Conservation (phyloP, 2,888 invertebrate species). For the Drosophila infuscata region DNA sequence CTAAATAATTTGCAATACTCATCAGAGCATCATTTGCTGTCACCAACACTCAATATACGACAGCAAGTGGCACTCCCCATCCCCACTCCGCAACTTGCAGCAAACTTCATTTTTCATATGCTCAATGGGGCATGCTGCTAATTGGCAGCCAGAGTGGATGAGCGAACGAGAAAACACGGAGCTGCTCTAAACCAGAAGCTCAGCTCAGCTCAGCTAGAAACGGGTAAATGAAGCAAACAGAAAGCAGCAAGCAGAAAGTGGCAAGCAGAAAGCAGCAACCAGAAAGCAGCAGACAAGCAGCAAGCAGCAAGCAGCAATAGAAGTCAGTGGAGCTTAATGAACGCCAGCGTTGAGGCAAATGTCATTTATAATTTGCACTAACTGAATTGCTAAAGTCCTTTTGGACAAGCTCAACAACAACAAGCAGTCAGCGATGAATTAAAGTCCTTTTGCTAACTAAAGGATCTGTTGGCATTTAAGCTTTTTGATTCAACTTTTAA, state of each 20-base stretch:
- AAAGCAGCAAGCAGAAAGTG: not conserved
- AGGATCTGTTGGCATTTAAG: not conserved
- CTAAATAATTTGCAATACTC: slow-evolving; percentile 28
- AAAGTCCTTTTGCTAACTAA: not conserved
- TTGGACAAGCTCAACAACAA: not conserved
- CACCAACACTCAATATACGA: slow-evolving; percentile 5
- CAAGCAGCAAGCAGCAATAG: not conserved
- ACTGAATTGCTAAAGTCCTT: slow-evolving; percentile 23
- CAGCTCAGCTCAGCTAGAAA: slow-evolving; percentile 25
- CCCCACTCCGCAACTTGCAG: not conserved
- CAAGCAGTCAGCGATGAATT: not conserved
- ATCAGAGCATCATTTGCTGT: slow-evolving; percentile 14
- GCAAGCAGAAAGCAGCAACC: slow-evolving; percentile 17
- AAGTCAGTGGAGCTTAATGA: slow-evolving; percentile 46
- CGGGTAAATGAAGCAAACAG: slow-evolving; percentile 40
- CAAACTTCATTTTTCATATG: slow-evolving; percentile 56
- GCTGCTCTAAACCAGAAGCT: slow-evolving; percentile 13
- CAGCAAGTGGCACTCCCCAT: not conserved
- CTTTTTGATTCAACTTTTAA: not conserved
- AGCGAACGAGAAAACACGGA: not conserved
- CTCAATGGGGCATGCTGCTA: slow-evolving; percentile 59
- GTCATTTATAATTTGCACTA: slow-evolving; percentile 46
- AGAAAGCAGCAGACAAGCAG: slow-evolving; percentile 1
- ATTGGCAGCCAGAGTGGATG: slow-evolving; percentile 43
- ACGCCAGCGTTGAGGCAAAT: slow-evolving; percentile 28